Conservation (phyloP, 2,113 vertebrate species). For the Parotia lawesii region DNA sequence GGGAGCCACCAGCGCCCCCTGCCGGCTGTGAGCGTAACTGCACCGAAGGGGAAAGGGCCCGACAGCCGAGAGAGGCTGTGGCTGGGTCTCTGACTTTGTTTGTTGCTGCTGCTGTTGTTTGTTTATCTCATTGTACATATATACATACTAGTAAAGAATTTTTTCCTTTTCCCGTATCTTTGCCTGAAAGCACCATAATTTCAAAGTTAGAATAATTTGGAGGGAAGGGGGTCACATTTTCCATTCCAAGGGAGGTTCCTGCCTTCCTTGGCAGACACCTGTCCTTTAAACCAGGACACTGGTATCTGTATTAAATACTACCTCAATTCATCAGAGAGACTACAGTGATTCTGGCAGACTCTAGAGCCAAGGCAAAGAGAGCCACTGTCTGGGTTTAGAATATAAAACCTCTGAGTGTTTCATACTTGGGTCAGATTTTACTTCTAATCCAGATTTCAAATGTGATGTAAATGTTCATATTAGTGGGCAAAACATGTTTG, state of each 20-base stretch:
- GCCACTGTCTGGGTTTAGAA: background rate
- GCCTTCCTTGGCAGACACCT: background rate
- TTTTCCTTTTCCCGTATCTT: background rate
- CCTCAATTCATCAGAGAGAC: background rate
- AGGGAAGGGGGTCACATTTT: background rate
- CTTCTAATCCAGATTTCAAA: background rate
- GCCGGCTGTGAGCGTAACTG: rapidly evolving
- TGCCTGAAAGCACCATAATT: background rate
- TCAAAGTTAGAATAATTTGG: background rate
- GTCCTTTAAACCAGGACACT: background rate
- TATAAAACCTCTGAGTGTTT: background rate
- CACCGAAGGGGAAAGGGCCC: rapidly evolving
- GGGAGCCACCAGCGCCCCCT: background rate
- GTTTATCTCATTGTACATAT: background rate
- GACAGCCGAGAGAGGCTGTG: background rate
- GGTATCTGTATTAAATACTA: background rate
- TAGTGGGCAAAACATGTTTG: background rate
- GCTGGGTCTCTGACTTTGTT: background rate
- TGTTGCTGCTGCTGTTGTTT: background rate
- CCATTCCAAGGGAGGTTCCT: background rate
- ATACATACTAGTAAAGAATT: background rate
- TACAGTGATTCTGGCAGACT: background rate
- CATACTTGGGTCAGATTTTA: background rate
- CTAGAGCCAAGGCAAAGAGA: background rate
- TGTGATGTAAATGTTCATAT: background rate